Evolutionary conservation across 2,113 vertebrate genomes (phyloP).

Genomic region (Hydrolagus affinis): DNA sequence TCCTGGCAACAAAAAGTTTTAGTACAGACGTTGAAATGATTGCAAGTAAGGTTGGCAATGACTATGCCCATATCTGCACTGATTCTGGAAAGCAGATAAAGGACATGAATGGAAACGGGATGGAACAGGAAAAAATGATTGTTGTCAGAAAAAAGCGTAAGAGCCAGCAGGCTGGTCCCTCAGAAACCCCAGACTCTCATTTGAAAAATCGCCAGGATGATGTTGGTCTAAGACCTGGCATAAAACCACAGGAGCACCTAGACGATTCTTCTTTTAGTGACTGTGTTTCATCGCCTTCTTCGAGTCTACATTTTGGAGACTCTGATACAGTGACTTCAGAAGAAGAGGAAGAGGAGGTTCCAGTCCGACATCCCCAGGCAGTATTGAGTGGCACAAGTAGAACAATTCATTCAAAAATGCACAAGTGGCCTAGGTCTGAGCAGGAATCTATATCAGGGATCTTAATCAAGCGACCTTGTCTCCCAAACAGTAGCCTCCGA

Average conservation of each 20-base stretch:
- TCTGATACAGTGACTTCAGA: constrained; percentile 93
- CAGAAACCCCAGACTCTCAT: constrained; percentile 67
- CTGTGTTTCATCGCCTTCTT: constrained; percentile 90
- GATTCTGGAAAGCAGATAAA: constrained; percentile 67
- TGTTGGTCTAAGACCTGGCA: constrained; percentile 60
- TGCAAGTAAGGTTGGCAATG: constrained; percentile 79
- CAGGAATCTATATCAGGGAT: constrained; percentile 68
- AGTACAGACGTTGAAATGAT: constrained; percentile 83
- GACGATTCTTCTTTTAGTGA: constrained; percentile 90
- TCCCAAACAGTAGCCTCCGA: constrained; percentile 60
- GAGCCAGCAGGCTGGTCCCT: constrained; percentile 94
- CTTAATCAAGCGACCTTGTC: constrained; percentile 82
- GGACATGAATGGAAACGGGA: constrained; percentile 62
- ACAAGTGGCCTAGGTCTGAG: constrained; percentile 83
- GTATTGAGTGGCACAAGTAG: constrained; percentile 59
- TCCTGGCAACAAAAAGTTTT: constrained; percentile 79
- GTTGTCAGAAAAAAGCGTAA: constrained; percentile 86
- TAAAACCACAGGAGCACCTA: constrained; percentile 72
- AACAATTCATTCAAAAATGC: constrained; percentile 72
- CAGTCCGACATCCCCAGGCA: constrained; percentile 57
- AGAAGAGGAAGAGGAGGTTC: constrained; percentile 71
- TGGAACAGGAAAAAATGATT: constrained; percentile 74
- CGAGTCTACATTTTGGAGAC: constrained; percentile 88
- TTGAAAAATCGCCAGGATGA: constrained; percentile 68
- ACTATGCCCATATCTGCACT: constrained; percentile 78